Conservation (phyloP, 1,140 invertebrate genomes). For the Calycopis cecrops region DNA sequence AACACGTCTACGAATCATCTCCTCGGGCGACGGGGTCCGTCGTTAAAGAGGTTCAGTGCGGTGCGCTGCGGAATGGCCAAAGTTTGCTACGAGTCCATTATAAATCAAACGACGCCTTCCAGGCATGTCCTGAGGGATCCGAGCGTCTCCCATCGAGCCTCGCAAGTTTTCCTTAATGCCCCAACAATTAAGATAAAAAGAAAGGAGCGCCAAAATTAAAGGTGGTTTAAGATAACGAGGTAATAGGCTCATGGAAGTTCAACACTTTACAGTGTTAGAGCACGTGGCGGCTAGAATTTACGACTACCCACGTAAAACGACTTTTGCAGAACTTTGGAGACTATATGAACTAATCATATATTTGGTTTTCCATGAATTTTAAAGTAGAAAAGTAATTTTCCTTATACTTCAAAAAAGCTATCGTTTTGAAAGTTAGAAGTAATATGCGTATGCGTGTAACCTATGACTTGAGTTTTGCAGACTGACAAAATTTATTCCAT, state of each 20-base stretch:
- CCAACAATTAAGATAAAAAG: slow-evolving; percentile 75
- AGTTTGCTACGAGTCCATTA: slow-evolving; percentile 73
- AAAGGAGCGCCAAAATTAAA: slow-evolving; percentile 69
- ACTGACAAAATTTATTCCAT: no score
- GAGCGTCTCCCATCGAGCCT: slow-evolving; percentile 50
- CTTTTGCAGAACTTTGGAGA: no score
- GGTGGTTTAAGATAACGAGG: slow-evolving; percentile 71
- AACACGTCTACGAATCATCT: slow-evolving; percentile 73
- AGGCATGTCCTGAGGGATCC: slow-evolving; percentile 69
- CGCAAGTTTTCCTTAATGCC: slow-evolving; percentile 66
- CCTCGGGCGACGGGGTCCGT: slow-evolving; percentile 68
- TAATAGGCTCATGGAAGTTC: slow-evolving; percentile 60
- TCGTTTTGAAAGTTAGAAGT: no score
- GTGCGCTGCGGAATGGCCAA: slow-evolving; percentile 64
- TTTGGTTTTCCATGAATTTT: no score
- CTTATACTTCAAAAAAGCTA: no score
- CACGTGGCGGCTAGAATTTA: slow-evolving; percentile 20
- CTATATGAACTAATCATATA: no score
- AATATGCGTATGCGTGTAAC: no score
- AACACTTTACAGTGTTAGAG: slow-evolving; percentile 32
- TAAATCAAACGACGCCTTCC: slow-evolving; percentile 73
- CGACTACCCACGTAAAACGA: neutral
- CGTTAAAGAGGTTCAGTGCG: slow-evolving; percentile 67
- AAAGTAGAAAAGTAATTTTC: no score
- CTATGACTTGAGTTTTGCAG: no score